A percentile compares a stretch with the other conserved stretches of the same genome.
phyloP scores from a whole-genome alignment of 1,140 invertebrate genomes.

The Pseudomyrmex gracilis region DNA sequence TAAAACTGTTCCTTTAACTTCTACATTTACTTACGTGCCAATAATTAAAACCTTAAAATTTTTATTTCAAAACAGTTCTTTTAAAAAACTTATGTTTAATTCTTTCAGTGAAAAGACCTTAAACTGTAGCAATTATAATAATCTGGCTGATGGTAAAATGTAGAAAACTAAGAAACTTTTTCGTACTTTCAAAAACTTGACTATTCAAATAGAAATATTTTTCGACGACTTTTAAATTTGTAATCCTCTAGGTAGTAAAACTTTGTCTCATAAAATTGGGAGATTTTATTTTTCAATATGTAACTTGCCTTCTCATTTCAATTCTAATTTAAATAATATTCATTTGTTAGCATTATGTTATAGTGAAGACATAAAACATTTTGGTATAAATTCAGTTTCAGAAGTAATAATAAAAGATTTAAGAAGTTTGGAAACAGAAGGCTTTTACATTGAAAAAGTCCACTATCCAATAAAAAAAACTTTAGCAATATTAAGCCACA shows the following conservation, averaged over 20 bases:
- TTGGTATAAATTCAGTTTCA: not conserved
- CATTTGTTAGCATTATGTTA: not conserved
- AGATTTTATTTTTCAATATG: slow-evolving; percentile 15
- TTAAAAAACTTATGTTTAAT: slow-evolving; percentile 8
- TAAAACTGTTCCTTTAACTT: slow-evolving; percentile 16
- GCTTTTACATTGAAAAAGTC: not conserved
- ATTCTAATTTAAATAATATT: slow-evolving; percentile 27
- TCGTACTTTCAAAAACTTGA: slow-evolving; percentile 1
- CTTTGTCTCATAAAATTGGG: slow-evolving; percentile 1
- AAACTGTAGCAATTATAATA: slow-evolving; percentile 13
- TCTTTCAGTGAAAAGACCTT: slow-evolving; percentile 6
- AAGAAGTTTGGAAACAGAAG: slow-evolving; percentile 18
- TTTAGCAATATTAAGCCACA: not conserved
- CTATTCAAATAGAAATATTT: slow-evolving; percentile 14
- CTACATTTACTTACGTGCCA: slow-evolving; percentile 16
- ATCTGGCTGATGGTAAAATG: slow-evolving; percentile 15
- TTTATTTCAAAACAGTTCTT: slow-evolving; percentile 16
- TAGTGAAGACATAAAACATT: slow-evolving; percentile 4
- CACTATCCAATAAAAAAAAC: slow-evolving; percentile 12
- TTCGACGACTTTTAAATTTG: slow-evolving; percentile 5
- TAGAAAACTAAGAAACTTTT: slow-evolving; percentile 22
- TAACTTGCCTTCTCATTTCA: not conserved
- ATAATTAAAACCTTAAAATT: slow-evolving; percentile 5
- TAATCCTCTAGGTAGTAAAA: slow-evolving; percentile 23
- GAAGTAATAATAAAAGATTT: slow-evolving; percentile 8